Conservation (phyloP, 2,797 vertebrate genomes). For the Furcifer pardalis region DNA sequence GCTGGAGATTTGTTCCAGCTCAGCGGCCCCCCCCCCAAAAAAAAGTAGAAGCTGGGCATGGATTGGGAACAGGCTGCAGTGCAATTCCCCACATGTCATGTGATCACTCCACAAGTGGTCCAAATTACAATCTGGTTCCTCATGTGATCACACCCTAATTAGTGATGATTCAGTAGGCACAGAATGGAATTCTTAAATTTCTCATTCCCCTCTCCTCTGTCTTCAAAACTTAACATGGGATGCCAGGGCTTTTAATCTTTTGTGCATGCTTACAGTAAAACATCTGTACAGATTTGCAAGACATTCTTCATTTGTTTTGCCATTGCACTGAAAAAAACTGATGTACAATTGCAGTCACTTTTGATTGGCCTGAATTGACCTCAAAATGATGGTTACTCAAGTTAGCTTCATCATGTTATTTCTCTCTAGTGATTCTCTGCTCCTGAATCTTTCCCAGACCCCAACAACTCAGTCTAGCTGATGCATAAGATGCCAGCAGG, state of each 20-base stretch:
- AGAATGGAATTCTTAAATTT: neutral
- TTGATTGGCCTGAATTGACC: neutral
- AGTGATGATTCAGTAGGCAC: too few relatives aligned
- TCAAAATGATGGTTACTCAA: neutral
- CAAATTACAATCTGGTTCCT: too few relatives aligned
- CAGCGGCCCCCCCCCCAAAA: too few relatives aligned
- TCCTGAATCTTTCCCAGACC: neutral
- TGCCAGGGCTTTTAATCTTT: neutral
- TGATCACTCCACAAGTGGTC: too few relatives aligned
- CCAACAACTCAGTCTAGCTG: neutral
- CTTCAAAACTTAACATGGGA: neutral
- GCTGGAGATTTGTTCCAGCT: too few relatives aligned
- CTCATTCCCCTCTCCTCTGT: too few relatives aligned
- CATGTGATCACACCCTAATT: too few relatives aligned
- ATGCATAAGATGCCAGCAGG: neutral
- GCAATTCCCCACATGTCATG: too few relatives aligned
- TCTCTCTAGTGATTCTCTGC: neutral
- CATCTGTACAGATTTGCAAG: neutral
- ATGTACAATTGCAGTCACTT: neutral
- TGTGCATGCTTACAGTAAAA: neutral
- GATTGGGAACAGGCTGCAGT: too few relatives aligned
- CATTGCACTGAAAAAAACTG: neutral
- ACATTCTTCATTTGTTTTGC: neutral
- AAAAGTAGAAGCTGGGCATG: too few relatives aligned
- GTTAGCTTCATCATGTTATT: neutral